phyloP scores from a whole-genome alignment of 2,888 invertebrate species.

The Syrista parreyssii region DNA sequence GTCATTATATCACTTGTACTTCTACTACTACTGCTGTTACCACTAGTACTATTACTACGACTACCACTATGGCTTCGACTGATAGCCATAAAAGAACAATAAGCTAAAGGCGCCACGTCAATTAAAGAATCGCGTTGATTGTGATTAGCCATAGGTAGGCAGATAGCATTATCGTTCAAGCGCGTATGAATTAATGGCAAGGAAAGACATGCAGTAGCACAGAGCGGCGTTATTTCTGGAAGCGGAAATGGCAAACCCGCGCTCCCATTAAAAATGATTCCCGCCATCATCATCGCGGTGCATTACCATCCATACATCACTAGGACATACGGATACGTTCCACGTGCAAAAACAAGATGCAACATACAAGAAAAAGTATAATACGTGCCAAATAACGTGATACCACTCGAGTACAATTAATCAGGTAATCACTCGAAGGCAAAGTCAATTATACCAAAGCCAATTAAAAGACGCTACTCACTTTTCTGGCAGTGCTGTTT shows the following conservation, averaged over 20 bases:
- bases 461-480: constrained; percentile 50
- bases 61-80: neutral
- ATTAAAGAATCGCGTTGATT: neutral
- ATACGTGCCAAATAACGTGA: neutral
- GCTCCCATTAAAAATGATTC: neutral
- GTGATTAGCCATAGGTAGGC: neutral
- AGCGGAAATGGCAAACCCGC: neutral
- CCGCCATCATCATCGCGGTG: neutral
- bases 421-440: neutral
- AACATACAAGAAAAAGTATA: neutral
- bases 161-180: neutral
- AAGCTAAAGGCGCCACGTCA: neutral
- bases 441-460: neutral
- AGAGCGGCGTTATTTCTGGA: neutral
- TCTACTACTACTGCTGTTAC: neutral
- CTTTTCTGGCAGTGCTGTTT: constrained; percentile 81
- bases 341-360: neutral
- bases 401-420: neutral
- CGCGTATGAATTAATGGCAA: neutral
- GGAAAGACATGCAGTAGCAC: neutral
- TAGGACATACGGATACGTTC: neutral
- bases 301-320: neutral
- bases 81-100: neutral
- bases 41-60: neutral
- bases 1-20: neutral